Conservation (phyloP, 2,797 vertebrate species). For the Coluber constrictor region DNA sequence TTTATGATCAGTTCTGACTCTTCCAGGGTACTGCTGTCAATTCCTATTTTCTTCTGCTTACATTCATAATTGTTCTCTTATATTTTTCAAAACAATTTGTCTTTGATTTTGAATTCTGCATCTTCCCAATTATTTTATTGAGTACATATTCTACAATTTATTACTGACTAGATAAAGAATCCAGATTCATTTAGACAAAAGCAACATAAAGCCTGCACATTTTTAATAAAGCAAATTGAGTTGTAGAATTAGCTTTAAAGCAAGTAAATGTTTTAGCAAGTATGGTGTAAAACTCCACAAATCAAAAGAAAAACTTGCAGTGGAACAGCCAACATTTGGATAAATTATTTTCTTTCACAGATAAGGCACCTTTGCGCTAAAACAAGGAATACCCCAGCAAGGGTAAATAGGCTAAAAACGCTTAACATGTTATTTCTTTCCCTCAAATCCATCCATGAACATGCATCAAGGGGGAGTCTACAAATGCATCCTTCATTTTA, state of each 20-base stretch:
- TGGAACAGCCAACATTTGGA: constrained; percentile 6
- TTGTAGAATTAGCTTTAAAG: not conserved
- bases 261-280: not conserved
- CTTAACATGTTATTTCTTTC: not conserved
- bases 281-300: constrained; percentile 22
- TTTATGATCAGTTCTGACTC: constrained; percentile 1
- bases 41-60: not conserved
- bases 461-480: not conserved
- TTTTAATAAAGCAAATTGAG: not conserved
- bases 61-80: not conserved
- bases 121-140: not conserved
- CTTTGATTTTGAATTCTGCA: not conserved
- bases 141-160: not conserved
- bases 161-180: not conserved
- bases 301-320: not conserved
- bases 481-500: not conserved
- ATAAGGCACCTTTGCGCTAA: constrained; percentile 39
- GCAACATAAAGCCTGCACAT: not conserved
- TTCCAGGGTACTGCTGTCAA: constrained; percentile 29
- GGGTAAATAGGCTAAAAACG: not conserved
- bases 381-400: constrained; percentile 20
- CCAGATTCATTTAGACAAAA: not conserved
- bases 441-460: not conserved
- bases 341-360: not conserved
- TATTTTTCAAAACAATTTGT: not conserved